Evolutionary conservation across 2,888 invertebrate genomes (phyloP), one percentile per base, ranked within the genome.

Genomic region (Drosophila paramelanica): DNA sequence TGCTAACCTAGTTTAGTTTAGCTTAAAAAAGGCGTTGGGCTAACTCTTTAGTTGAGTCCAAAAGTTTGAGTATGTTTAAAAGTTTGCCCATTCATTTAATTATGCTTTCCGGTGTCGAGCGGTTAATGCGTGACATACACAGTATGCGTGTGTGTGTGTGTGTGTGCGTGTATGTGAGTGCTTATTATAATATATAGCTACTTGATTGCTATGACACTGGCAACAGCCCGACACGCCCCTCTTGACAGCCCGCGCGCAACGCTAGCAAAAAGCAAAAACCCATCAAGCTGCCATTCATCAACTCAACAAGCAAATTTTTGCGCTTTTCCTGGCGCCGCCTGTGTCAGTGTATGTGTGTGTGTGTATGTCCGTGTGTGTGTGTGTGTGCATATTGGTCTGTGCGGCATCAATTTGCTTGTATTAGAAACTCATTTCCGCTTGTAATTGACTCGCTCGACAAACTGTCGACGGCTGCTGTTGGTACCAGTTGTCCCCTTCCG

Each of bases 391-490:
- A 27, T 50, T 36, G 51, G 61, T 61, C 47, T 56, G 45, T 69
- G 62, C 33, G 61, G 59, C 71, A 74, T 59, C 81, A 82, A 79
- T 83, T 81, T 77, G 78, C 81, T 70, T 77, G 73, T 81, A 78
- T 81, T 84, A 80, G 83, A 82, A 85, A 85, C 82, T 81, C 77
- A 85, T 84, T 79, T 83, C 81, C 80, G 84, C 69, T 84, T 84
- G 82, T 83, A 83, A 84, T 83, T 84, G 82, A 84, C 77, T 79
- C 71, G 69, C 73, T 67, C 65, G 64, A 67, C 73, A 81, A 73
- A 77, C 75, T 78, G 81, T 47, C 66, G 68, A 60, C 74, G 49
- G 50, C 46, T 46, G 55, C 46, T 38, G 33, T 27, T 10, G 20
- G 17, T 2, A 2, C 25, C 27, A 10, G 5, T 36, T 27, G 25